Base-by-base conservation (phyloP, 92 coral and sea anemone genomes). In the Siderastrea radians region DNA sequence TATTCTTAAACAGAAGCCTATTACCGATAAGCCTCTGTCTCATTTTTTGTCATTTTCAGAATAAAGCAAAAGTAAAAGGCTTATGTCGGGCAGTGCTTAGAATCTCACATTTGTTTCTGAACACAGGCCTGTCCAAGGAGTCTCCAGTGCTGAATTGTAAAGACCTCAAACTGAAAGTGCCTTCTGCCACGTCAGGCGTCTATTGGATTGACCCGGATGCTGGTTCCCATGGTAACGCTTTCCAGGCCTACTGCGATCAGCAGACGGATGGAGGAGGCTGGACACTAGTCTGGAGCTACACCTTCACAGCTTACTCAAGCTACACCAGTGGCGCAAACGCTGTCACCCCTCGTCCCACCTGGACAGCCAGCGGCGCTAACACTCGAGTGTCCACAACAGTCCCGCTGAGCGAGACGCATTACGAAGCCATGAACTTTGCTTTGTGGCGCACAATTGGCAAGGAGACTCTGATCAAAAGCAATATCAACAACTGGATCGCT, bases 231-330 rank as follows among this genome's bases (percentile, higher is more conserved):
- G 70, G 49, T 46, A 72, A 74, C 46, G 60, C 90, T 9, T 86
- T 86, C 72, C 68, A 77, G 26, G 91, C 79, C 68, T 80, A 79
- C 67, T 87, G 91, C 66, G 91, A 87, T 16, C 74, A 65, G 62
- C 19, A n/a, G 10, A 52, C 77, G n/a, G 66, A 48, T 5, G 91
- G 70, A 3, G 91, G 91, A 9, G 91, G 91, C 49, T 87, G 91
- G 91, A 87, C 91, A 0, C 26, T 89, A 49, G 92, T 84, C 16
- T 89, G 73, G 72, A 73, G 89, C 46, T 89, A 89, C 68, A 84
- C 80, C 53, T 89, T 89, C 74, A 89, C 86, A 13, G 55, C 65
- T 55, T 89, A 77, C 79, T 50, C 78, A 38, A 53, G 62, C 2
- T 88, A 64, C 50, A 11, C 3, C 0, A 26, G 38, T 26, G 38